Percentiles rank a stretch among this genome's conserved stretches.
Evolutionary conservation across 2,797 vertebrate species (phyloP).

Genomic region (Argentina silus): DNA sequence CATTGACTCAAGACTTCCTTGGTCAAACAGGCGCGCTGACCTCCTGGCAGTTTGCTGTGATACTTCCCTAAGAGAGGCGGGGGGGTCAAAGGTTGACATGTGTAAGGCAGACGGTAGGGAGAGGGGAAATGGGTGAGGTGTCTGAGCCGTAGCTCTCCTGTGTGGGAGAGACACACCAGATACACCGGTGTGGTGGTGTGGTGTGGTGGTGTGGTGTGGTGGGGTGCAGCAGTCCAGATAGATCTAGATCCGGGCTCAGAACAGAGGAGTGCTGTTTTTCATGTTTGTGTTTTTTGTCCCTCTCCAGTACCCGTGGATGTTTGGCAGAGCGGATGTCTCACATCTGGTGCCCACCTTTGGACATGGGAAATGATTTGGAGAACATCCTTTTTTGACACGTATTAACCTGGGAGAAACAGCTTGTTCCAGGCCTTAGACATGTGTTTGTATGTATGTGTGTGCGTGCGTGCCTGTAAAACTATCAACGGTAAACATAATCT

Average conservation of each 20-base stretch:
- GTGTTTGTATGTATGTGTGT: constrained; percentile 12
- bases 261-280: too few relatives aligned
- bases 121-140: constrained; percentile 2
- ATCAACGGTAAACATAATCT: neutral
- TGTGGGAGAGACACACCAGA: too few relatives aligned
- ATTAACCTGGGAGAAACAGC: too few relatives aligned
- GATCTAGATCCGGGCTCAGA: too few relatives aligned
- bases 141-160: too few relatives aligned
- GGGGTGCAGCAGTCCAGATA: too few relatives aligned
- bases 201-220: constrained; percentile 11
- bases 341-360: too few relatives aligned
- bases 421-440: neutral
- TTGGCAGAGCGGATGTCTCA: too few relatives aligned
- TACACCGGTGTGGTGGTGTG: neutral
- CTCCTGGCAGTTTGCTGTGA: constrained; percentile 41
- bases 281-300: too few relatives aligned
- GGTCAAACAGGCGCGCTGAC: constrained; percentile 57
- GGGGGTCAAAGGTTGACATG: constrained; percentile 60
- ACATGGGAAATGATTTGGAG: too few relatives aligned
- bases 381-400: too few relatives aligned
- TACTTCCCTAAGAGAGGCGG: constrained; percentile 8
- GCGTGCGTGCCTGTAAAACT: constrained; percentile 12
- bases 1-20: constrained; percentile 56
- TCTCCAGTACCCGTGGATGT: too few relatives aligned
- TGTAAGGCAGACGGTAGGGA: constrained; percentile 33